Base-by-base conservation (phyloP, 35 echinoderm and acorn worm genomes). In the Holothuria glaberrima region DNA sequence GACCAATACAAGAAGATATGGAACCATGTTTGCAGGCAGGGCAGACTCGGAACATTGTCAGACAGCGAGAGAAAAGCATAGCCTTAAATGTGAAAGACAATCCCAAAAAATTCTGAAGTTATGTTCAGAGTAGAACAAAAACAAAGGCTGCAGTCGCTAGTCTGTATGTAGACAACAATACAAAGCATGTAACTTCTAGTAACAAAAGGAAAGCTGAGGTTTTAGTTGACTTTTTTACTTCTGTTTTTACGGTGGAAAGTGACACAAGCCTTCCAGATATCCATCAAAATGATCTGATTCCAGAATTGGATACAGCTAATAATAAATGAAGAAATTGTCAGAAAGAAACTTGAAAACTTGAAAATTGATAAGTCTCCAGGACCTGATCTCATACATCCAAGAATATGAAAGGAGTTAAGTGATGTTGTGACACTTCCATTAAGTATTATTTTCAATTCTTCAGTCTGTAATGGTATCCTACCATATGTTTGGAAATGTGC, bases 221-320 rank as follows among this genome's bases (percentile, higher is more conserved):
- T 18, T 75, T 75, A 75, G 71, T 25, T 33, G 71, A 75, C 9
- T 75, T 30, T 75, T 75, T 75, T 30, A 75, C 71, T 4, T 75
- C 71, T 4, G 71, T 75, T 3, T 75, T 75, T 41, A 75, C 71
- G 2, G 4, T 33, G 6, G 71, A 75, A 75, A 75, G 4, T 30
- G 71, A 75, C 20, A 12, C 20, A 25, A 66, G 21, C 20, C 10
- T 66, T 29, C 63, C 63, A 66, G 10, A 66, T 21, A 66, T 66
- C 21, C 27, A 65, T 4, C 61, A 4, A 65, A 65, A 75, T 75
- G 26, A 75, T 10, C 29, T 30, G 3, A 10, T 41, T 4, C 27
- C 27, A 4, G 28, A 75, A 75, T 20, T 33, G 71, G 26, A 75
- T 75, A 75, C 35, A n/a, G 4, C 4, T 33, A 4, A 36, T 75